Base-by-base conservation (phyloP, 2,113 vertebrate genomes). In the Cyprichromis sp. region DNA sequence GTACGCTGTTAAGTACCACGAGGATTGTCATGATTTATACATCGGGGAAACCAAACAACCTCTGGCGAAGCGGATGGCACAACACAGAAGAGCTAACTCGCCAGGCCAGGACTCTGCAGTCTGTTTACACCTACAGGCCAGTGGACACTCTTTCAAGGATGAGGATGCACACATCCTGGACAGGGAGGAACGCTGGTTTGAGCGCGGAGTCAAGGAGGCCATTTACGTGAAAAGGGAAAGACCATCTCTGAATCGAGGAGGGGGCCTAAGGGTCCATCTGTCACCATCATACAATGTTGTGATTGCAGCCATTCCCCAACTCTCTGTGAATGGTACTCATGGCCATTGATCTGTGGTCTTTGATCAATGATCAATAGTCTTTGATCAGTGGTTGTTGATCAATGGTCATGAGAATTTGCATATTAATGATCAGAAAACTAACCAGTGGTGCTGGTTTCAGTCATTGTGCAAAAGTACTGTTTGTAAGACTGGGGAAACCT, bases 141-240 rank as follows among this genome's bases (percentile, higher is more conserved):
- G 53, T 24, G 53, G 11, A 24, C 11, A 55, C 1, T 24, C 1
- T 0, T 55, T 1, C 21, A 55, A 13, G 0, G 21, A 24, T 55
- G 21, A 24, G 21, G 53, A 24, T 55, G 21, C 4, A 0, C 53
- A 24, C 11, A 0, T 54, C 52, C n/a, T 54, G 3, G 52, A 54
- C n/a, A 52, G 2, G 47, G 8, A 50, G 38, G 38, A 40, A 40
- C 38, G 10, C 38, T 40, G 38, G 38, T 40, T 40, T 40, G 38
- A 47, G 45, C 4, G 4, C 7, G 1, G 53, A 55, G 2, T 24
- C n/a, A 54, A 54, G 9, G 9, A 54, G 9, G 52, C 5, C 9
- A 53, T 24, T 54, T 24, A 12, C 0, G 1, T 24, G 10, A 54
- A 54, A 12, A 54, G 53, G n/a, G 53, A 24, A 54, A 24, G 2